A percentile compares a stretch with the other conserved stretches of the same genome.
These are phyloP conservation scores for Bursaphelenchus okinawaensis DNA, from an alignment of 2,888 invertebrate species.

Conservation along the genomic window DNA sequence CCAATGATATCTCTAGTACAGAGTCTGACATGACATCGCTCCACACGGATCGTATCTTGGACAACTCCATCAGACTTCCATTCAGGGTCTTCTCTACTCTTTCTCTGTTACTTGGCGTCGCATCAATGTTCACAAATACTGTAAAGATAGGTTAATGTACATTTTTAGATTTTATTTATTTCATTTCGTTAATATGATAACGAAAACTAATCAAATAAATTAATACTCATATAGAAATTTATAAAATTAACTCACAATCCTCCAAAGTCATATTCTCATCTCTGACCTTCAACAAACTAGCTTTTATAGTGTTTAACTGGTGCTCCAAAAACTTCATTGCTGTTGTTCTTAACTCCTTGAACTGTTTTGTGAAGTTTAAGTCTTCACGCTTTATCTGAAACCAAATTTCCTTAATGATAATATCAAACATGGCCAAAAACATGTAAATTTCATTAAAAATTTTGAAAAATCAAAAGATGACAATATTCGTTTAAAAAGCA, in stretches of 20 bases:
- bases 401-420: not conserved
- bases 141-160: too few species aligned
- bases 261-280: too few species aligned
- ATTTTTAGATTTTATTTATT: constrained; percentile 22
- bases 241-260: too few species aligned
- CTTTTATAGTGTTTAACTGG: too few species aligned
- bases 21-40: constrained; percentile 43
- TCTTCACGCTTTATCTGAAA: constrained; percentile 16
- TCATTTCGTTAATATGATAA: constrained; percentile 20
- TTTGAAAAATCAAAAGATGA: too few species aligned
- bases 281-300: too few species aligned
- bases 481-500: constrained; percentile 19
- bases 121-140: constrained; percentile 6
- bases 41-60: constrained; percentile 41
- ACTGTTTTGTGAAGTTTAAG: constrained; percentile 32
- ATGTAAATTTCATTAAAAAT: too few species aligned
- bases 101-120: constrained; percentile 1
- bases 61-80: constrained; percentile 35
- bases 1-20: constrained; percentile 44
- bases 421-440: too few species aligned
- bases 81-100: constrained; percentile 16
- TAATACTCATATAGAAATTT: constrained; percentile 17
- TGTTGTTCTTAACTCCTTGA: constrained; percentile 33
- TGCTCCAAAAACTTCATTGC: constrained; percentile 43
- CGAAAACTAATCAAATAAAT: constrained; percentile 19